Evolutionary conservation across 2,797 vertebrate genomes (phyloP).

Genomic region (Anguilla obscura): DNA sequence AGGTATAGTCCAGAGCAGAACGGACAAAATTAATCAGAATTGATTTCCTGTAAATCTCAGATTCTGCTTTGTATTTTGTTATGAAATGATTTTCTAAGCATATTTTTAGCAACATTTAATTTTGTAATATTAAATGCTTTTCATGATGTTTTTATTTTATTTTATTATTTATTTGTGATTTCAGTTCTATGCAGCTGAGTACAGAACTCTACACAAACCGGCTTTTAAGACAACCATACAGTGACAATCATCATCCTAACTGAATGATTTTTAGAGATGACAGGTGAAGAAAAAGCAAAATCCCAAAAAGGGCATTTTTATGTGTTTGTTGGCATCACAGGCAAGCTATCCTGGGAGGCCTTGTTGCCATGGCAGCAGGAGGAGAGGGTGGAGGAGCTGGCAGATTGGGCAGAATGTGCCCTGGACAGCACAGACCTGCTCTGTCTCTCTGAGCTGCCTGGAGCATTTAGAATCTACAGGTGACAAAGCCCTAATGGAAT

Average conservation of each 20-base stretch:
- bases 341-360: slow-evolving; percentile 60
- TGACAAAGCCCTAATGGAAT: slow-evolving; percentile 36
- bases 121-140: background rate
- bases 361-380: slow-evolving; percentile 61
- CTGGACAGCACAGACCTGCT: slow-evolving; percentile 64
- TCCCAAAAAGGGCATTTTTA: background rate
- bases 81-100: background rate
- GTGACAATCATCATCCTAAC: background rate
- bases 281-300: no score
- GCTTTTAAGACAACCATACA: background rate
- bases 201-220: no score
- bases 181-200: background rate
- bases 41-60: background rate
- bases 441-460: slow-evolving; percentile 66
- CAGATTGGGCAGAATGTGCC: slow-evolving; percentile 59
- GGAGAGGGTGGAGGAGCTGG: slow-evolving; percentile 60
- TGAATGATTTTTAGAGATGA: background rate
- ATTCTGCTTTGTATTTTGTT: background rate
- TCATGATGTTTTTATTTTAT: background rate
- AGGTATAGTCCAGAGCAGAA: background rate
- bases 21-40: background rate
- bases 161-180: background rate
- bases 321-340: slow-evolving; percentile 48
- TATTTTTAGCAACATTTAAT: background rate
- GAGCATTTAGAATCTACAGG: slow-evolving; percentile 73